Percentiles rank a stretch among this genome's conserved stretches.
These are phyloP conservation scores for Seriola rivoliana DNA, from an alignment of 2,113 vertebrate genomes.

Conservation along the genomic window DNA sequence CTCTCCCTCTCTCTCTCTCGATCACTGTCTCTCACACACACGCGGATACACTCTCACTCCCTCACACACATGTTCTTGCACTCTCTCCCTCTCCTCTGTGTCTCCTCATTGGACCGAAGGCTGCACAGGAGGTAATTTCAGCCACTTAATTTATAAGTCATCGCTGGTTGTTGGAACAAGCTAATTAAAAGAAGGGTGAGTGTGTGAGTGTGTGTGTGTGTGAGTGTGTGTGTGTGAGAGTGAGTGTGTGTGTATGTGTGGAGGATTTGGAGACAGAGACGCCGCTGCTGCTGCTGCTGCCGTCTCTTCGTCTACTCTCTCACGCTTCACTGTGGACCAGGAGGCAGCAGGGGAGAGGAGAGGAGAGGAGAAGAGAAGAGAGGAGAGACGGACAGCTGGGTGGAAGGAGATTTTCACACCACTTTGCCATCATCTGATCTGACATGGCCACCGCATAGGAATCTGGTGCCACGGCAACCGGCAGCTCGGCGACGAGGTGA, in stretches of 20 bases:
- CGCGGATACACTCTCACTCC: conserved; percentile 45
- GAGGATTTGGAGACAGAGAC: conserved; percentile 34
- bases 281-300: conserved; percentile 16
- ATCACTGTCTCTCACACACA: conserved; percentile 53
- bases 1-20: conserved; percentile 44
- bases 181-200: conserved; percentile 68
- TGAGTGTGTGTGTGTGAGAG: conserved; percentile 4
- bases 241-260: conserved; percentile 34
- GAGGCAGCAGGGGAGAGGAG: conserved; percentile 40
- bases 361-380: background rate
- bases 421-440: conserved; percentile 52
- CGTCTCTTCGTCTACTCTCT: conserved; percentile 38
- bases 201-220: conserved; percentile 9
- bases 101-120: conserved; percentile 58
- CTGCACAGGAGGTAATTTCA: conserved; percentile 69
- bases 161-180: conserved; percentile 64
- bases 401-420: conserved; percentile 54
- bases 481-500: conserved; percentile 68
- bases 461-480: conserved; percentile 70
- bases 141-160: conserved; percentile 72
- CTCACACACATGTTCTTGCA: conserved; percentile 65
- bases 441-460: conserved; percentile 82
- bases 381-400: conserved; percentile 33
- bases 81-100: conserved; percentile 57
- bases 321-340: conserved; percentile 52